phyloP scores from a whole-genome alignment of 2,888 invertebrate genomes.

The Brachypalpus laphriformis region DNA sequence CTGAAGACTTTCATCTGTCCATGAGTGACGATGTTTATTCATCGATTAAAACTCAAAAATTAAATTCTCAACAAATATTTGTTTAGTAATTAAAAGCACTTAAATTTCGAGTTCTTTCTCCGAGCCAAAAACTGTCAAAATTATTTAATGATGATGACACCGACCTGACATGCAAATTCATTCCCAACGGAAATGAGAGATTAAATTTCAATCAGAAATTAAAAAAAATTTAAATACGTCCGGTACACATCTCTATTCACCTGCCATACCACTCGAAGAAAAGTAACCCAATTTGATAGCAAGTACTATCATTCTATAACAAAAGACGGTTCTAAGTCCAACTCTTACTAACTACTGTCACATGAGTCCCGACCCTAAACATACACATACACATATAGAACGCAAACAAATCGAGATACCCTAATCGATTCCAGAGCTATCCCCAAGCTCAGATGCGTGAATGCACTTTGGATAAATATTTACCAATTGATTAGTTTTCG shows the following conservation, averaged over 20 bases:
- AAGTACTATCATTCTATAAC: background rate
- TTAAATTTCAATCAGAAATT: constrained; percentile 52
- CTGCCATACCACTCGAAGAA: constrained; percentile 24
- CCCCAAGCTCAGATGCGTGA: constrained; percentile 58
- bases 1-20: background rate
- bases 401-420: constrained; percentile 69
- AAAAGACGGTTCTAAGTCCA: constrained; percentile 1
- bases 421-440: constrained; percentile 65
- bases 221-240: constrained; percentile 19
- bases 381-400: constrained; percentile 1
- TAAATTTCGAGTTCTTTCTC: background rate
- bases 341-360: background rate
- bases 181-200: constrained; percentile 49
- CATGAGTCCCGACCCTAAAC: background rate
- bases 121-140: background rate
- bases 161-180: constrained; percentile 44
- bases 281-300: constrained; percentile 49
- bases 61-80: constrained; percentile 40
- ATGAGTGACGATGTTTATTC: constrained; percentile 32
- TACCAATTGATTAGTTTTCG: constrained; percentile 74
- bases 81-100: constrained; percentile 32
- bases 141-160: background rate
- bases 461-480: constrained; percentile 73
- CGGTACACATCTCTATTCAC: background rate
- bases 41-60: constrained; percentile 9